Conservation (phyloP, 1,140 invertebrate genomes). For the Hyles euphorbiae region DNA sequence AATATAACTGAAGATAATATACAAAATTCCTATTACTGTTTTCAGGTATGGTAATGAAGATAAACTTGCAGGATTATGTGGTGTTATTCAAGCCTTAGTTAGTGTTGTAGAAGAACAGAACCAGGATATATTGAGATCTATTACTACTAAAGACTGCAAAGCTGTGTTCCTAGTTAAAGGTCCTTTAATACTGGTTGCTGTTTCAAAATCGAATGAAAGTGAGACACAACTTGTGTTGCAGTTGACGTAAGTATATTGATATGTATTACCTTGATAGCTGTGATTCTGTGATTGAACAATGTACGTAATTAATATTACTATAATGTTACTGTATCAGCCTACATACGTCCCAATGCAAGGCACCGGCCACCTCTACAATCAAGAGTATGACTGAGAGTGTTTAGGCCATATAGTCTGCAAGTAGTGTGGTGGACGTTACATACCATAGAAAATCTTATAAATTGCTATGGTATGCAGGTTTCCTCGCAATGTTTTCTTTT, state of each 20-base stretch:
- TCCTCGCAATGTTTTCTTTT: no score
- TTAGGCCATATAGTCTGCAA: no score
- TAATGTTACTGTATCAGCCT: no score
- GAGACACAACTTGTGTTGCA: slow-evolving; percentile 90
- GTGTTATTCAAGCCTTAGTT: slow-evolving; percentile 95
- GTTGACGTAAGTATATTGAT: slow-evolving; percentile 82
- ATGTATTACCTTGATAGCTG: not conserved
- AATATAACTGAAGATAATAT: not conserved
- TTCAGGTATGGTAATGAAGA: slow-evolving; percentile 93
- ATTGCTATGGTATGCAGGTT: no score
- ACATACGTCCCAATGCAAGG: no score
- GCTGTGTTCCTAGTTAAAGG: slow-evolving; percentile 6
- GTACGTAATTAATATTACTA: no score
- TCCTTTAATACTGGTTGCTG: slow-evolving; percentile 89
- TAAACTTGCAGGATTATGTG: slow-evolving; percentile 94
- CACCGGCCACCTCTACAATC: no score
- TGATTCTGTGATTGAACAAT: no score
- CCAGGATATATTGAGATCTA: slow-evolving; percentile 89
- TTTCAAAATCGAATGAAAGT: slow-evolving; percentile 89
- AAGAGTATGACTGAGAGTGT: no score
- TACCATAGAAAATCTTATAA: no score
- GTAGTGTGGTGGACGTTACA: no score
- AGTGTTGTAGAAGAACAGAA: slow-evolving; percentile 91
- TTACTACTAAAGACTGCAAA: slow-evolving; percentile 62
- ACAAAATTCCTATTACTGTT: slow-evolving; percentile 11